Conservation (phyloP, 2,888 invertebrate genomes). For the Andrena flavipes region DNA sequence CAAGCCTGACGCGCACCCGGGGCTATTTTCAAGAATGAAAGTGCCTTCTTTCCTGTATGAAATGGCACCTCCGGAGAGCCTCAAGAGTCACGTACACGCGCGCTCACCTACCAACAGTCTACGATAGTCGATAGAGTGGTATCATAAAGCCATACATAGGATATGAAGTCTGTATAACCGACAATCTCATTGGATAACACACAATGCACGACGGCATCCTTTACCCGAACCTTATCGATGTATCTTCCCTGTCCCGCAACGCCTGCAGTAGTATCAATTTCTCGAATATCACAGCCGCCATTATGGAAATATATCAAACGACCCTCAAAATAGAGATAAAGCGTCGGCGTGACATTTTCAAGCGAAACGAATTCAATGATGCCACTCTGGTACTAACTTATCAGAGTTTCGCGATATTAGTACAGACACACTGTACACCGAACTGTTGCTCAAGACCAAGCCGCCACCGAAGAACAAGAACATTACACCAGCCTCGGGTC, state of each 20-base stretch:
- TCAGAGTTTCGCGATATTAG: too few relatives aligned
- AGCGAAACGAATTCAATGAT: not conserved
- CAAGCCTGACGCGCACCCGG: constrained; percentile 6
- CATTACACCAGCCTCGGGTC: too few relatives aligned
- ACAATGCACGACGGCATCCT: constrained; percentile 51
- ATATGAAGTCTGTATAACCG: constrained; percentile 61
- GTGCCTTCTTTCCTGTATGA: constrained; percentile 41
- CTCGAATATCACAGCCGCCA: constrained; percentile 8
- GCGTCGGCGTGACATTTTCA: not conserved
- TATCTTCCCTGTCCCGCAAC: constrained; percentile 36
- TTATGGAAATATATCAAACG: constrained; percentile 38
- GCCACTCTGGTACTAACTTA: too few relatives aligned
- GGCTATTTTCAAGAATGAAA: constrained; percentile 52
- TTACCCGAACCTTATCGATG: constrained; percentile 49
- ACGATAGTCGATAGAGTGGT: constrained; percentile 57
- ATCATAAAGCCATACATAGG: constrained; percentile 66
- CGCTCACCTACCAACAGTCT: constrained; percentile 5
- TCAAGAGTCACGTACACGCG: constrained; percentile 41
- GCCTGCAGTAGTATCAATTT: constrained; percentile 49
- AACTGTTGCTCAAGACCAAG: too few relatives aligned
- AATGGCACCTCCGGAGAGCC: constrained; percentile 57
- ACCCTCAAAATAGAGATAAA: constrained; percentile 7
- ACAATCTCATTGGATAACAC: constrained; percentile 65
- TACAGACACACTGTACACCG: too few relatives aligned
- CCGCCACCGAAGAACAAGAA: too few relatives aligned